Percentiles rank a stretch among this genome's conserved stretches.
Evolutionary conservation across 2,888 invertebrate species (phyloP).

Genomic region (Standfussiana lucernea): DNA sequence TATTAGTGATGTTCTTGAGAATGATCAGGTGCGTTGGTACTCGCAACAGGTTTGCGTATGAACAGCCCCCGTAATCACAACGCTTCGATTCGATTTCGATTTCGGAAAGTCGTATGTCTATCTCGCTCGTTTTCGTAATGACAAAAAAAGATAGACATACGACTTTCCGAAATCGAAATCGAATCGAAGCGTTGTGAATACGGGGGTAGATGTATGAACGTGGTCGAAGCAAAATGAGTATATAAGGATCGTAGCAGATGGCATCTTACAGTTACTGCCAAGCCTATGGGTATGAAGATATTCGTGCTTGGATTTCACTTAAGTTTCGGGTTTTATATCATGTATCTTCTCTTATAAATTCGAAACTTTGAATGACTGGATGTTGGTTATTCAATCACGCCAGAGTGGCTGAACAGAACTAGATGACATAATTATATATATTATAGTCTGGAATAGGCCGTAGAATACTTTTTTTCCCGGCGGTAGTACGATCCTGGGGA

Average conservation of each 20-base stretch:
- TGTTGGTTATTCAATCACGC: neutral
- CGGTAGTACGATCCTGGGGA: neutral
- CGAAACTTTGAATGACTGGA: neutral
- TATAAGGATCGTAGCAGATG: neutral
- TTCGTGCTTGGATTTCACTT: neutral
- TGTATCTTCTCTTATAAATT: neutral
- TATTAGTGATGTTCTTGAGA: neutral
- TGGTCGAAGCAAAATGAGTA: neutral
- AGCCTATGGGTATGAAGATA: neutral
- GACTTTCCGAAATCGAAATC: too few relatives aligned
- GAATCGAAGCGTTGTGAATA: too few relatives aligned
- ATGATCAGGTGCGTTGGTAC: neutral
- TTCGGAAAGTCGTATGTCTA: too few relatives aligned
- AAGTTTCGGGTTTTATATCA: too few relatives aligned
- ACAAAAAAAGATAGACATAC: too few relatives aligned
- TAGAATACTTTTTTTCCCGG: neutral
- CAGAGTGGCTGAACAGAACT: neutral
- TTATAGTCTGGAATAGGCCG: neutral
- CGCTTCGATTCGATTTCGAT: too few relatives aligned
- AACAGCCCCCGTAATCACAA: too few relatives aligned
- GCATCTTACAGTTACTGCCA: neutral
- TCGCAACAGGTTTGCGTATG: neutral
- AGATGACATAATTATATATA: neutral
- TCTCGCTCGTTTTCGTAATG: too few relatives aligned
- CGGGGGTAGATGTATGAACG: neutral